Conservation (phyloP, 2,888 invertebrate species). For the Acanthosoma haemorrhoidale region DNA sequence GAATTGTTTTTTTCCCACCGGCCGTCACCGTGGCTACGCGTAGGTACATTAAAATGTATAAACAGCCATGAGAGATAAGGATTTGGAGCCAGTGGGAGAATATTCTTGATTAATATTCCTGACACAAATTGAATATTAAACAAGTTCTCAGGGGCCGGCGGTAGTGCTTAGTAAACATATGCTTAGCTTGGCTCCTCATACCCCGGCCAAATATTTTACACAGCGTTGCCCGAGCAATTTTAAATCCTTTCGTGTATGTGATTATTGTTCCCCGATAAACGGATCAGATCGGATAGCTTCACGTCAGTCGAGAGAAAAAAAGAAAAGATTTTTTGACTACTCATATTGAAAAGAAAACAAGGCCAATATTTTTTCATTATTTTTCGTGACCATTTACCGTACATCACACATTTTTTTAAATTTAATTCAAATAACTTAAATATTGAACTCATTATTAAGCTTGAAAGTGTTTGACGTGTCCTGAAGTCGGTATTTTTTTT, state of each 20-base stretch:
- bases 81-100: slow-evolving; percentile 13
- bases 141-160: slow-evolving; percentile 4
- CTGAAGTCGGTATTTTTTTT: too few relatives aligned
- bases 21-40: too few relatives aligned
- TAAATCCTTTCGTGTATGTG: too few relatives aligned
- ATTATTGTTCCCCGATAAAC: not conserved
- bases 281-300: not conserved
- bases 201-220: not conserved
- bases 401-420: too few relatives aligned
- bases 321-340: too few relatives aligned
- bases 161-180: slow-evolving; percentile 16
- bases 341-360: too few relatives aligned
- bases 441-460: too few relatives aligned
- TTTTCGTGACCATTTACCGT: too few relatives aligned
- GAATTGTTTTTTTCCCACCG: not conserved
- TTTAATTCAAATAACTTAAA: too few relatives aligned
- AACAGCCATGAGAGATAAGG: slow-evolving; percentile 17
- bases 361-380: too few relatives aligned
- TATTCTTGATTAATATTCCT: slow-evolving; percentile 29
- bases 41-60: slow-evolving; percentile 4
- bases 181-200: not conserved
- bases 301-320: too few relatives aligned
- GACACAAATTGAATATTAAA: slow-evolving; percentile 19
- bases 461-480: too few relatives aligned
- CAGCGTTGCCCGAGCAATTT: not conserved